Percentiles rank a stretch among this genome's conserved stretches.
Evolutionary conservation across 2,888 invertebrate species (phyloP).

Genomic region (Tetanocera ferruginea): DNA sequence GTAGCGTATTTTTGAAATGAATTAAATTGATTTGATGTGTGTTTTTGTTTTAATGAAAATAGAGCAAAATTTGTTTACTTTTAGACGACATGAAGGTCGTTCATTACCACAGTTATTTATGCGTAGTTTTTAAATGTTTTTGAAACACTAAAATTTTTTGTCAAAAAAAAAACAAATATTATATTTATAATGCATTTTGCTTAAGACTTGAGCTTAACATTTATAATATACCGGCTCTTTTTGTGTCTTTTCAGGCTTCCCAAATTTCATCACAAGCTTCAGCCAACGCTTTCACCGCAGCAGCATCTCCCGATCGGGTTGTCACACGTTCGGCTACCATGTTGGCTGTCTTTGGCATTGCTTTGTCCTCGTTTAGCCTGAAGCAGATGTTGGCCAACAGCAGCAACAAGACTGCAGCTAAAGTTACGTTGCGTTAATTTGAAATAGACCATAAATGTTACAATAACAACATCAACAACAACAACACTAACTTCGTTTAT

Average conservation of each 20-base stretch:
- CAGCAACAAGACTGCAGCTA: constrained; percentile 51
- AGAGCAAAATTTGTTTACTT: too few species aligned
- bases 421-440: constrained; percentile 57
- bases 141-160: too few species aligned
- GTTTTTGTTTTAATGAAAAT: too few species aligned
- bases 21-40: too few species aligned
- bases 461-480: background rate
- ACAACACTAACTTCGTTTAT: constrained; percentile 36
- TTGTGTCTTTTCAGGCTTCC: constrained; percentile 49
- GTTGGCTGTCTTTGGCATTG: constrained; percentile 74
- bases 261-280: constrained; percentile 54
- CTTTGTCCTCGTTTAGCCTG: constrained; percentile 75
- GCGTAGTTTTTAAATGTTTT: too few species aligned
- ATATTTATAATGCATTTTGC: too few species aligned
- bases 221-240: too few species aligned
- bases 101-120: too few species aligned
- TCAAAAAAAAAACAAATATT: too few species aligned
- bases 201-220: too few species aligned
- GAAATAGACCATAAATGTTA: constrained; percentile 48
- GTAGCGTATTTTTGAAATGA: too few species aligned
- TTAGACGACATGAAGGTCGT: too few species aligned
- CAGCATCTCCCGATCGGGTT: constrained; percentile 71
- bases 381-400: constrained; percentile 73
- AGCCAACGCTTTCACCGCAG: constrained; percentile 51
- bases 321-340: constrained; percentile 74